phyloP scores from a whole-genome alignment of 2,797 vertebrate genomes.

The Alauda arvensis region DNA sequence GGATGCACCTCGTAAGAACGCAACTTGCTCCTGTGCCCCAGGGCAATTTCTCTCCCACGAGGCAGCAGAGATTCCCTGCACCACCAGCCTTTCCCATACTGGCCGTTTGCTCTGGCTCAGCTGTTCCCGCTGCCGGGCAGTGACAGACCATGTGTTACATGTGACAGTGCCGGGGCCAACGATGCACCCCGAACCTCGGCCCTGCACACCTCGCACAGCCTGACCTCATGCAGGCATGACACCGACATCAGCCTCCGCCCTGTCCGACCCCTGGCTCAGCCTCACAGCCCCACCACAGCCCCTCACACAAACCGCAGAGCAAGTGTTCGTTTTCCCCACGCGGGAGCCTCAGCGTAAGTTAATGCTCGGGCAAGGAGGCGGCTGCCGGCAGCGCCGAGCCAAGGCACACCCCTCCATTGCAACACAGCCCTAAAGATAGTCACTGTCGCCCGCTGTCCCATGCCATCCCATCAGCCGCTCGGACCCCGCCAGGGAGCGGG shows the following conservation, averaged over 20 bases:
- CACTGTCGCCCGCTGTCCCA: not conserved
- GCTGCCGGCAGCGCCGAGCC: not conserved
- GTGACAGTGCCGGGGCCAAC: accelerated
- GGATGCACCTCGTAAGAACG: not conserved
- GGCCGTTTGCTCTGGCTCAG: accelerated
- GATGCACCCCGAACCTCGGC: accelerated
- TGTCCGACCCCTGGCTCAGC: not conserved
- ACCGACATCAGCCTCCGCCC: not conserved
- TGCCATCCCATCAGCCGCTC: not conserved
- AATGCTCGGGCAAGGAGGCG: not conserved
- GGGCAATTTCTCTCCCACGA: accelerated
- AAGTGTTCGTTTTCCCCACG: not conserved
- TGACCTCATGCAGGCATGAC: not conserved
- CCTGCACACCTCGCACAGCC: not conserved
- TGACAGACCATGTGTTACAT: accelerated
- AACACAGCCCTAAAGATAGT: conserved; percentile 42
- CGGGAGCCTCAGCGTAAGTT: not conserved
- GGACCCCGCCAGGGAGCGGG: not conserved
- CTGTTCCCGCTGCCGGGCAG: not conserved
- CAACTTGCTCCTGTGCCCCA: accelerated
- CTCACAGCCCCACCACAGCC: not conserved
- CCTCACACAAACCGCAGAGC: not conserved
- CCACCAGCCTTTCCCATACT: not conserved
- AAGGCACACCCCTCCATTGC: conserved; percentile 26
- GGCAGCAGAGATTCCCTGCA: not conserved